Conservation (phyloP, 2,888 invertebrate species). For the Cylloceria caligata region DNA sequence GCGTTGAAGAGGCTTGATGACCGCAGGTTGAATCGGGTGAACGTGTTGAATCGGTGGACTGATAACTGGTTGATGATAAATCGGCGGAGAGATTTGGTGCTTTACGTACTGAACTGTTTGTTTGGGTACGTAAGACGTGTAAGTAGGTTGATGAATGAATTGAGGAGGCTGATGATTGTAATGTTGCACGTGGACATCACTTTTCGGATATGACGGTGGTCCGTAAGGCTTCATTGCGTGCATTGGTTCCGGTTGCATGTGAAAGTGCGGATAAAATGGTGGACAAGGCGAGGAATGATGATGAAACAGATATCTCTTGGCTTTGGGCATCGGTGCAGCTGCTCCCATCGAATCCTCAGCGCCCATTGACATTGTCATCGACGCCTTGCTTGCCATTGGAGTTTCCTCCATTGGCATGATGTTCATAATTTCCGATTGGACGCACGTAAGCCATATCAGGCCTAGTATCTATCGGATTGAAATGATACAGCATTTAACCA, state of each 20-base stretch:
- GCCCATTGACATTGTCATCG: constrained; percentile 8
- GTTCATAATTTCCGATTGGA: constrained; percentile 72
- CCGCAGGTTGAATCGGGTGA: constrained; percentile 56
- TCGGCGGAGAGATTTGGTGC: constrained; percentile 33
- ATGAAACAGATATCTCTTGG: constrained; percentile 76
- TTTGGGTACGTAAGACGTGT: constrained; percentile 69
- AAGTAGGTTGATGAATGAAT: constrained; percentile 72
- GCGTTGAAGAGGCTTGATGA: constrained; percentile 59
- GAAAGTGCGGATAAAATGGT: constrained; percentile 73
- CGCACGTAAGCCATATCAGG: constrained; percentile 79
- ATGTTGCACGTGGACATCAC: constrained; percentile 35
- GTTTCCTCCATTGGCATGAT: constrained; percentile 70
- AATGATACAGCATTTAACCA: background rate
- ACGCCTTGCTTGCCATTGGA: constrained; percentile 26
- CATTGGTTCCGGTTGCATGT: constrained; percentile 69
- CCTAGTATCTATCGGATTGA: constrained; percentile 74
- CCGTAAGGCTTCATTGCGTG: constrained; percentile 72
- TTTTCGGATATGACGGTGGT: constrained; percentile 71
- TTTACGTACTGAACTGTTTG: constrained; percentile 75
- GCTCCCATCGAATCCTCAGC: constrained; percentile 66
- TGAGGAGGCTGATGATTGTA: constrained; percentile 64
- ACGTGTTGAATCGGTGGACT: constrained; percentile 40
- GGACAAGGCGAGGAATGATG: constrained; percentile 77
- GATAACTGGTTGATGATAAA: constrained; percentile 29
- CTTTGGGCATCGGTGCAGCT: constrained; percentile 69